Conservation (phyloP, 1,140 invertebrate genomes). For the Meloidogyne hapla region DNA sequence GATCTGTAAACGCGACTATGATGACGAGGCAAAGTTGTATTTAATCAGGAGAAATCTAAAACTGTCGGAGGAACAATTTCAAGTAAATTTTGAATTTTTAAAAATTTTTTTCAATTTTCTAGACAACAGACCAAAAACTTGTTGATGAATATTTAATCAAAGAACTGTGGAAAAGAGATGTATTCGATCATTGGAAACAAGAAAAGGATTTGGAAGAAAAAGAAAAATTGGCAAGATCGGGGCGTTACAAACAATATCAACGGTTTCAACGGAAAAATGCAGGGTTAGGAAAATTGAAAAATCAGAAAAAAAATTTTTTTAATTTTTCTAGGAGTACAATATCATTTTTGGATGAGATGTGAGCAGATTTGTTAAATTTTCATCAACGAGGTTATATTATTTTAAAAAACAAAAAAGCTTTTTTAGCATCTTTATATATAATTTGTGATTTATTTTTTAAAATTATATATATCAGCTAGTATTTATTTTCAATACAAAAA, state of each 20-base stretch:
- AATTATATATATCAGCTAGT: not conserved
- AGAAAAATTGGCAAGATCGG: constrained; percentile 74
- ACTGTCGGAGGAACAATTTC: constrained; percentile 70
- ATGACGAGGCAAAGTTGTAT: constrained; percentile 78
- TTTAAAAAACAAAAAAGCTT: not conserved
- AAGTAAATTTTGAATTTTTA: constrained; percentile 60
- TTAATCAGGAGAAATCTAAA: constrained; percentile 78
- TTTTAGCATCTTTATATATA: not conserved
- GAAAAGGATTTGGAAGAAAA: constrained; percentile 80
- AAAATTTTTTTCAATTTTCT: constrained; percentile 27
- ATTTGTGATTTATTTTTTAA: not conserved
- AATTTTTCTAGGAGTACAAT: constrained; percentile 42
- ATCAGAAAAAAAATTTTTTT: not conserved
- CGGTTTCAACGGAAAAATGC: constrained; percentile 76
- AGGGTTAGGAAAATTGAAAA: constrained; percentile 70
- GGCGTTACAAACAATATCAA: constrained; percentile 76
- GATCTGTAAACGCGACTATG: constrained; percentile 76
- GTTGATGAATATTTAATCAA: constrained; percentile 74
- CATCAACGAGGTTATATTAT: not conserved
- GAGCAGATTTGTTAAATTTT: not conserved
- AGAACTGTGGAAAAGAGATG: constrained; percentile 79
- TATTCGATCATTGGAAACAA: constrained; percentile 77
- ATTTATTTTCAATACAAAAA: not conserved
- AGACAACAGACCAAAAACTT: constrained; percentile 75
- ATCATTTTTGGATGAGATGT: constrained; percentile 57